Evolutionary conservation across 2,797 vertebrate genomes (phyloP).

Genomic region (Enteromius radiatus): DNA sequence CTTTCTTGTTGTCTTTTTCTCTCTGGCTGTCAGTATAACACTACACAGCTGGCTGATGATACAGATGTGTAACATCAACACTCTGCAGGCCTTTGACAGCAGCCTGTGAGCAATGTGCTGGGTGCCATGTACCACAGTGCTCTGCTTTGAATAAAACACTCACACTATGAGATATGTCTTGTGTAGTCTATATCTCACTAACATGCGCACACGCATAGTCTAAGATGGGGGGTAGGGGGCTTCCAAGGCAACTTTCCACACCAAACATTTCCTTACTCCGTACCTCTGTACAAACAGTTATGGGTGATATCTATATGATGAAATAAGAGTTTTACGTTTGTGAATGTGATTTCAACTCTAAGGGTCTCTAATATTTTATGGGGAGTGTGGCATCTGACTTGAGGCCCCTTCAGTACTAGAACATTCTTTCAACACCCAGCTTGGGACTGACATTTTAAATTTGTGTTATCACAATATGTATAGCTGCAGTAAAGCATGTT

Average conservation of each 20-base stretch:
- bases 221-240: background rate
- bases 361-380: background rate
- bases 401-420: slow-evolving; percentile 4
- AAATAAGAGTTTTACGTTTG: background rate
- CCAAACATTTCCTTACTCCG: slow-evolving; percentile 24
- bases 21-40: slow-evolving; percentile 55
- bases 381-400: background rate
- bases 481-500: background rate
- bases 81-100: slow-evolving; percentile 40
- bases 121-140: slow-evolving; percentile 36
- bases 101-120: slow-evolving; percentile 50
- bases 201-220: slow-evolving; percentile 5
- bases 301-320: background rate
- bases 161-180: slow-evolving; percentile 25
- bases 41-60: slow-evolving; percentile 56
- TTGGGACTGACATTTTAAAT: slow-evolving; percentile 16
- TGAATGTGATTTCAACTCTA: background rate
- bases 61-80: slow-evolving; percentile 54
- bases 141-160: slow-evolving; percentile 53
- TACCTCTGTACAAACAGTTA: background rate
- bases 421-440: slow-evolving; percentile 11
- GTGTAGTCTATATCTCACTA: slow-evolving; percentile 21
- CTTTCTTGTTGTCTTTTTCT: slow-evolving; percentile 19
- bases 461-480: background rate
- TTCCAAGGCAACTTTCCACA: slow-evolving; percentile 24